Conservation (phyloP, 2,797 vertebrate genomes). For the Eptatretus atami region DNA sequence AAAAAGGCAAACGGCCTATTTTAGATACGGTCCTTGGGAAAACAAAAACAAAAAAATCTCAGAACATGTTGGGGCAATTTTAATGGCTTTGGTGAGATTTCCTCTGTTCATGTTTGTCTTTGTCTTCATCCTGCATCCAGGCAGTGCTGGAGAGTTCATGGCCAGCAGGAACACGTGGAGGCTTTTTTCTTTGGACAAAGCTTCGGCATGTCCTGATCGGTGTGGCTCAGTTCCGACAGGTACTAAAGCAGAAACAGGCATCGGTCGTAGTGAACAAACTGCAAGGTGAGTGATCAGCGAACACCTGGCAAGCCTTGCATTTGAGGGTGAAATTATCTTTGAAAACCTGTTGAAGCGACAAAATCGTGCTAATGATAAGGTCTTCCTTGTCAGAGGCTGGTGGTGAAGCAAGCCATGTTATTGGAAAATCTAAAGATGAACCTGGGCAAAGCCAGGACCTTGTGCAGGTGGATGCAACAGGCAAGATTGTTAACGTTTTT, state of each 20-base stretch:
- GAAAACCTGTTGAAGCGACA: no score
- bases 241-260: slow-evolving; percentile 15
- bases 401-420: no score
- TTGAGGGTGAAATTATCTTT: no score
- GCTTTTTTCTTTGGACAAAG: slow-evolving; percentile 79
- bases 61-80: background rate
- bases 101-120: no score
- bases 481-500: no score
- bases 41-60: background rate
- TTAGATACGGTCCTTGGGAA: background rate
- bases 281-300: no score
- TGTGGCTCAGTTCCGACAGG: slow-evolving; percentile 47
- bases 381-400: no score
- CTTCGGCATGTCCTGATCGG: slow-evolving; percentile 49
- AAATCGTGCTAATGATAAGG: no score
- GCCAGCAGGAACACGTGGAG: slow-evolving; percentile 64
- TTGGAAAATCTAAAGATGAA: no score
- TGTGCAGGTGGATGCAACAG: no score
- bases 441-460: no score
- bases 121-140: slow-evolving; percentile 14
- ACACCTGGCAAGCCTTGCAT: no score
- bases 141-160: slow-evolving; percentile 69
- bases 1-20: background rate
- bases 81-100: slow-evolving; percentile 20
- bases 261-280: background rate